Base-by-base conservation (phyloP, 2,113 vertebrate species). In the Galeopterus variegatus region DNA sequence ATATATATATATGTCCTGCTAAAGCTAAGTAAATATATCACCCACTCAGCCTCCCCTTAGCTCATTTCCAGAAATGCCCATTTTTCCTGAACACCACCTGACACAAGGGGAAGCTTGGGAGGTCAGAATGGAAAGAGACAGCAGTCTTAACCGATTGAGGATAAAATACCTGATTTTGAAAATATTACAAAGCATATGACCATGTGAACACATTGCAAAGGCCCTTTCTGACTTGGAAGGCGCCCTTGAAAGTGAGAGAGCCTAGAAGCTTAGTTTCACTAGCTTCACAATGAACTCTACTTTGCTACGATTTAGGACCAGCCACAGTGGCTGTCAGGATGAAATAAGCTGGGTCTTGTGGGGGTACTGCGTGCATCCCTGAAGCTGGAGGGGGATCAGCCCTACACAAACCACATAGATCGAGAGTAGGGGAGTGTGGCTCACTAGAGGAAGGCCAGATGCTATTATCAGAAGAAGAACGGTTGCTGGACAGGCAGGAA, bases 171-270 rank as follows among this genome's bases (percentile, higher is more conserved):
- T 85, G 0, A 60, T 54, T 80, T 17, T n/a, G 88, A 85, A 91
- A 92, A 52, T 28, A 54, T 89, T 41, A 5, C 7, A 24, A 6
- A 85, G 23, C 81, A n/a, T 33, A 3, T 2, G 3, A 14, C 50
- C 64, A 9, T 5, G 17, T 2, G 23, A 28, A 11, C 83, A 60
- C 28, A 0, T 1, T 26, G 72, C 21, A 9, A 5, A 52, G 80
- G 56, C 24, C 26, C 73, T 1, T 60, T 58, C 67, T 36, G 14
- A 9, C 48, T 26, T 12, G 88, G 82, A 75, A 67, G n/a, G 69
- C 48, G 23, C 52, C 67, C 0, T 0, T 18, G 62, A 6, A 15
- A 1, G 45, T 12, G 15, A 60, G 58, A 14, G 21, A 15, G n/a
- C 14, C 7, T 6, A 0, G 41, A 26, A 0, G 21, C 73, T 15